Percentiles rank a stretch among this genome's conserved stretches.
These are phyloP conservation scores for Coelopa pilipes DNA, from an alignment of 2,888 invertebrate species.

Conservation along the genomic window DNA sequence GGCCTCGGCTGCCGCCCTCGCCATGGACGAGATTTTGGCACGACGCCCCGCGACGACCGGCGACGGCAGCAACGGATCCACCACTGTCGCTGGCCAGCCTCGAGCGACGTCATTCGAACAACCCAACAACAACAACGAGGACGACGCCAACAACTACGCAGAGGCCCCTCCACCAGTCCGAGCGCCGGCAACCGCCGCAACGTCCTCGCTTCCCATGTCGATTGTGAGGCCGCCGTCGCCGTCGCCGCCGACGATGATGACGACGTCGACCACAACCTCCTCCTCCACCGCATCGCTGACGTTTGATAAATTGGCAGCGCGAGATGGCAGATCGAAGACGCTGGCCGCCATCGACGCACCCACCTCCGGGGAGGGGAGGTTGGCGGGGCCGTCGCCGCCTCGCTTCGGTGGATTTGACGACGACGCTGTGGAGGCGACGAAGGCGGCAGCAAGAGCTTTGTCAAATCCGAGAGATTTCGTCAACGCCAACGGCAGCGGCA, in stretches of 20 bases:
- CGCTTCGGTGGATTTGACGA: slow-evolving; percentile 1
- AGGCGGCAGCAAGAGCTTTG: slow-evolving; percentile 38
- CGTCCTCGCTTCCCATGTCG: slow-evolving; percentile 5
- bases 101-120: not conserved
- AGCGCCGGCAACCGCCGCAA: not conserved
- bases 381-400: slow-evolving; percentile 5
- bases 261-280: slow-evolving; percentile 28
- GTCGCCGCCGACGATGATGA: not conserved
- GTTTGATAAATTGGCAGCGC: slow-evolving; percentile 57
- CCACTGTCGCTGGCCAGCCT: not conserved
- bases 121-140: not conserved
- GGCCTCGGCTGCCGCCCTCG: not conserved
- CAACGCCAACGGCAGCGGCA: slow-evolving; percentile 30
- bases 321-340: slow-evolving; percentile 22
- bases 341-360: slow-evolving; percentile 38
- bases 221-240: slow-evolving; percentile 25
- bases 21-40: not conserved
- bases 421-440: slow-evolving; percentile 22
- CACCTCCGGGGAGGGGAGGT: not conserved
- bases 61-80: not conserved
- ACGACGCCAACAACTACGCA: slow-evolving; percentile 3
- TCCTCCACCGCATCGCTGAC: slow-evolving; percentile 46
- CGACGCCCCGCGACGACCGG: not conserved
- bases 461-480: slow-evolving; percentile 51
- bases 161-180: not conserved